Evolutionary conservation across 2,888 invertebrate species (phyloP).

Genomic region (Idaea dimidiata): DNA sequence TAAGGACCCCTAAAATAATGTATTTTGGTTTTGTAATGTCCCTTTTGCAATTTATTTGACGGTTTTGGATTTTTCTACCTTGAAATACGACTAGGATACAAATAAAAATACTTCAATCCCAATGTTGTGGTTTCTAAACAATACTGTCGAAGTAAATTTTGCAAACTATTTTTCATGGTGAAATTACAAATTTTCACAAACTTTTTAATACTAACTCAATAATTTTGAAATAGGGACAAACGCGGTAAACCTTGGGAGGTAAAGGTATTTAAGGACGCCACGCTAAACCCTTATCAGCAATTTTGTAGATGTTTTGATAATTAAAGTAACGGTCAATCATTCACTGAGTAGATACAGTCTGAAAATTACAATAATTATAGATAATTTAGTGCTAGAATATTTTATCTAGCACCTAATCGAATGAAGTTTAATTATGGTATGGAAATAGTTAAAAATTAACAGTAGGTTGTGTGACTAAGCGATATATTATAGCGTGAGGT

Average conservation of each 20-base stretch:
- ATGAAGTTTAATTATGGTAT: not conserved
- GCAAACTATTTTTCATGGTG: slow-evolving; percentile 42
- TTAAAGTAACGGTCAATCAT: not conserved
- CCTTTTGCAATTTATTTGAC: too few species aligned
- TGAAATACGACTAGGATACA: slow-evolving; percentile 63
- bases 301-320: not conserved
- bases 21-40: too few species aligned
- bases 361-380: not conserved
- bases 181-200: too few species aligned
- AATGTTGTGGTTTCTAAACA: slow-evolving; percentile 59
- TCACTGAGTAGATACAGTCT: not conserved
- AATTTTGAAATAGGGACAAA: too few species aligned
- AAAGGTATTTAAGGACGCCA: slow-evolving; percentile 3
- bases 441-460: not conserved
- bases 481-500: not conserved
- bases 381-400: not conserved
- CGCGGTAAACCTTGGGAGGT: not conserved
- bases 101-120: slow-evolving; percentile 68
- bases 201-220: too few species aligned
- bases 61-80: slow-evolving; percentile 41
- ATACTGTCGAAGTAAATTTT: slow-evolving; percentile 45
- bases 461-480: not conserved
- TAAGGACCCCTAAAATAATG: too few species aligned
- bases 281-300: not conserved
- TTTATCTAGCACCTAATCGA: not conserved